phyloP scores from a whole-genome alignment of 2,888 invertebrate genomes.

The Hypsopygia costalis region DNA sequence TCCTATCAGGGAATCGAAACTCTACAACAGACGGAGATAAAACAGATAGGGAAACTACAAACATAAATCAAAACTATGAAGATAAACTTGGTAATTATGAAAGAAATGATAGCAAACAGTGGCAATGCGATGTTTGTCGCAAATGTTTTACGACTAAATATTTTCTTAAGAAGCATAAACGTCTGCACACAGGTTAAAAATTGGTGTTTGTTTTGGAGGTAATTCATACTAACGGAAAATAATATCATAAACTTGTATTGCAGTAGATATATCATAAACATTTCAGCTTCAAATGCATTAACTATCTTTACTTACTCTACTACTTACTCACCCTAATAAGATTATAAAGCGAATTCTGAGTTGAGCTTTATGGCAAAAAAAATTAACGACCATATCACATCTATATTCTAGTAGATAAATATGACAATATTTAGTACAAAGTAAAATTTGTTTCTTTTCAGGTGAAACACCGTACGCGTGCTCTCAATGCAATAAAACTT shows the following conservation, averaged over 20 bases:
- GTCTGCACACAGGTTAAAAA: conserved; percentile 88
- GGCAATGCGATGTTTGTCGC: conserved; percentile 92
- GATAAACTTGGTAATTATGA: conserved; percentile 39
- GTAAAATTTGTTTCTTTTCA: conserved; percentile 48
- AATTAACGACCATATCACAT: too few relatives aligned
- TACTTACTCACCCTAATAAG: conserved; percentile 11
- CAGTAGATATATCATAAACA: conserved; percentile 9
- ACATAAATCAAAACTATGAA: conserved; percentile 23
- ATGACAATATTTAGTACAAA: too few relatives aligned
- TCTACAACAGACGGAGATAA: conserved; percentile 22
- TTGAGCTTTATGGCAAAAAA: too few relatives aligned
- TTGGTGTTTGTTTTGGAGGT: conserved; percentile 68
- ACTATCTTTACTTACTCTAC: neutral
- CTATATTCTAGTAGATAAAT: too few relatives aligned
- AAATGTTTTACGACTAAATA: conserved; percentile 94
- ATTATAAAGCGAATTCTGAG: neutral
- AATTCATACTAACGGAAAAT: conserved; percentile 66
- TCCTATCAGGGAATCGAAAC: conserved; percentile 45
- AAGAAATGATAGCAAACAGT: conserved; percentile 85
- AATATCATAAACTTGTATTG: conserved; percentile 10
- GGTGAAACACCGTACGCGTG: conserved; percentile 95
- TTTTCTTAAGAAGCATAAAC: conserved; percentile 93
- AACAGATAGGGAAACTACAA: conserved; percentile 25
- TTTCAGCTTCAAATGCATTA: conserved; percentile 7
- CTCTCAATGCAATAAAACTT: conserved; percentile 89